phyloP scores from a whole-genome alignment of 2,797 vertebrate genomes.

The Hozukius guyotensis region DNA sequence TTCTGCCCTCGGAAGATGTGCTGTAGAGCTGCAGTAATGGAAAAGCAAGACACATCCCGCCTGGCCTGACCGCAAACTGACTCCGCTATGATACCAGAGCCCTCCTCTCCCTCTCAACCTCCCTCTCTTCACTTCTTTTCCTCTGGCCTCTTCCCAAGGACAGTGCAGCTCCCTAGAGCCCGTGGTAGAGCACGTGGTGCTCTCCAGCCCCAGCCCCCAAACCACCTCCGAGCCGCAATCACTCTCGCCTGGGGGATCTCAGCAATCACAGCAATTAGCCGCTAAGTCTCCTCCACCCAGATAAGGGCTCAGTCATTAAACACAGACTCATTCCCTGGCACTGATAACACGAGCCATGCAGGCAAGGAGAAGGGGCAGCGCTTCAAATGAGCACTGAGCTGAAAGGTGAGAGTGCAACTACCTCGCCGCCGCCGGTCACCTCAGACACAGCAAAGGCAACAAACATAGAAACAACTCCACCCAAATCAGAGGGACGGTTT shows the following conservation, averaged over 20 bases:
- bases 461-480: constrained; percentile 6
- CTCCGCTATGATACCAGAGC: constrained; percentile 38
- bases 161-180: constrained; percentile 74
- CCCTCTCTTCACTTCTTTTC: constrained; percentile 43
- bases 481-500: background rate
- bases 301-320: constrained; percentile 88
- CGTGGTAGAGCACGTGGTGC: constrained; percentile 62
- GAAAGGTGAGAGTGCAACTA: constrained; percentile 69
- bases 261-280: constrained; percentile 87
- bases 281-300: constrained; percentile 85
- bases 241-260: constrained; percentile 78
- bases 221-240: constrained; percentile 70
- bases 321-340: constrained; percentile 81
- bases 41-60: constrained; percentile 8
- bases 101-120: constrained; percentile 13
- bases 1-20: background rate
- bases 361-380: constrained; percentile 70
- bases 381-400: constrained; percentile 63
- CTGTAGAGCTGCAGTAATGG: constrained; percentile 5
- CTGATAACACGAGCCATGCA: constrained; percentile 79
- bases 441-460: constrained; percentile 23
- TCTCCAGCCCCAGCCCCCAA: constrained; percentile 68
- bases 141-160: constrained; percentile 82
- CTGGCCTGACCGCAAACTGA: constrained; percentile 46
- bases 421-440: constrained; percentile 42